Conservation (phyloP, 2,797 vertebrate species). For the Melopsittacus undulatus region DNA sequence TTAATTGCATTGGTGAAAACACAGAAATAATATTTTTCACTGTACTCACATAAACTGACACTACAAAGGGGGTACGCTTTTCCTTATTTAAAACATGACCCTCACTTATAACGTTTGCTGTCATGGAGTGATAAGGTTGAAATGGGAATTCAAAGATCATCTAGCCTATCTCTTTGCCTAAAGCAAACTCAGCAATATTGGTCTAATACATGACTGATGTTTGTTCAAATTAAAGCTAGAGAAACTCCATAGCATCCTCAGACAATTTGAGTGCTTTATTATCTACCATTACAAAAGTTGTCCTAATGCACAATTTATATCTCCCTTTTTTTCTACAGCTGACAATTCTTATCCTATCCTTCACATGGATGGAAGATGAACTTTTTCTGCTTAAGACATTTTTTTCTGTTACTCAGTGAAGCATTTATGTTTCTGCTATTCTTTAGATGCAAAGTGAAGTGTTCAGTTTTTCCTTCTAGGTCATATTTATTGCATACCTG, state of each 20-base stretch:
- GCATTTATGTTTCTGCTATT: neutral
- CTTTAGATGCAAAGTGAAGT: neutral
- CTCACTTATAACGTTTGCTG: neutral
- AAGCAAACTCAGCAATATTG: neutral
- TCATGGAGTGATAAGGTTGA: neutral
- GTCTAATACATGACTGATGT: neutral
- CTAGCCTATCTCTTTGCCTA: neutral
- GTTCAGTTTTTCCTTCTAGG: neutral
- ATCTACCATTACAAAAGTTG: neutral
- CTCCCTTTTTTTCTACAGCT: neutral
- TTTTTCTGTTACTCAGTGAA: neutral
- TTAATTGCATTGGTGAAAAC: neutral
- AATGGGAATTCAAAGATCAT: neutral
- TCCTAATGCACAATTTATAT: neutral
- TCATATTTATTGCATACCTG: neutral
- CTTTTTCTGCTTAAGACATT: neutral
- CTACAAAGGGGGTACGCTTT: neutral
- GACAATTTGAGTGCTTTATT: neutral
- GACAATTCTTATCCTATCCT: neutral
- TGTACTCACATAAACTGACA: neutral
- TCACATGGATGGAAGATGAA: accelerated
- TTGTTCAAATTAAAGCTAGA: neutral
- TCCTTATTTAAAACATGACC: neutral
- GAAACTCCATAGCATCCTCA: neutral
- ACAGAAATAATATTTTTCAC: neutral